phyloP scores from a whole-genome alignment of 2,888 invertebrate species.

The Patella pellucida region DNA sequence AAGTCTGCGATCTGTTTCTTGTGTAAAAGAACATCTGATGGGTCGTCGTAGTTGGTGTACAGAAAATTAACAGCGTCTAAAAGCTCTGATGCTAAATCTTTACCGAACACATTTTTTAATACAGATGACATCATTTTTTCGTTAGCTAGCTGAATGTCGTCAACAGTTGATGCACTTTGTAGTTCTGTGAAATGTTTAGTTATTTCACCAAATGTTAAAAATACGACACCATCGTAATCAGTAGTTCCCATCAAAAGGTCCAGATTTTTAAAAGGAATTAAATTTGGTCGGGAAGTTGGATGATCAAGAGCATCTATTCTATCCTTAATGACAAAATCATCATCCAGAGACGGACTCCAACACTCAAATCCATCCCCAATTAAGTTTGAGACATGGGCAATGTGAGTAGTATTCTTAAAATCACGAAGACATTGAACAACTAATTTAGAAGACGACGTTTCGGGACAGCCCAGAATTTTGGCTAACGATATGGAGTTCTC shows the following conservation, averaged over 20 bases:
- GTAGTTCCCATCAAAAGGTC: conserved; percentile 3
- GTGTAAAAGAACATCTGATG: background rate
- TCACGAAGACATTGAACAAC: background rate
- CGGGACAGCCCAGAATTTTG: background rate
- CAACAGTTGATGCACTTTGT: too few relatives aligned
- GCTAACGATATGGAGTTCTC: background rate
- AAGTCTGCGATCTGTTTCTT: background rate
- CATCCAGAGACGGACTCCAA: background rate
- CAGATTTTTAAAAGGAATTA: background rate
- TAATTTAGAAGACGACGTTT: background rate
- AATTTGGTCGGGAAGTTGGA: background rate
- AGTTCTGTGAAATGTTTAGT: too few relatives aligned
- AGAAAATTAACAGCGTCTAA: background rate
- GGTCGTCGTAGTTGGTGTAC: background rate
- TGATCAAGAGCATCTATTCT: background rate
- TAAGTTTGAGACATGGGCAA: too few relatives aligned
- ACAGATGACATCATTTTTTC: too few relatives aligned
- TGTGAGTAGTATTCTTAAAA: too few relatives aligned
- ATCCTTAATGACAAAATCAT: background rate
- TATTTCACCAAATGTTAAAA: too few relatives aligned
- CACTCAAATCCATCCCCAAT: background rate
- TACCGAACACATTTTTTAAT: background rate
- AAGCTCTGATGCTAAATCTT: background rate
- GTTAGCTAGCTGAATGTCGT: too few relatives aligned
- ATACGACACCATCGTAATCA: background rate